These are phyloP conservation scores for Phaedon cochleariae DNA, from an alignment of 2,888 invertebrate species.

Conservation along the genomic window DNA sequence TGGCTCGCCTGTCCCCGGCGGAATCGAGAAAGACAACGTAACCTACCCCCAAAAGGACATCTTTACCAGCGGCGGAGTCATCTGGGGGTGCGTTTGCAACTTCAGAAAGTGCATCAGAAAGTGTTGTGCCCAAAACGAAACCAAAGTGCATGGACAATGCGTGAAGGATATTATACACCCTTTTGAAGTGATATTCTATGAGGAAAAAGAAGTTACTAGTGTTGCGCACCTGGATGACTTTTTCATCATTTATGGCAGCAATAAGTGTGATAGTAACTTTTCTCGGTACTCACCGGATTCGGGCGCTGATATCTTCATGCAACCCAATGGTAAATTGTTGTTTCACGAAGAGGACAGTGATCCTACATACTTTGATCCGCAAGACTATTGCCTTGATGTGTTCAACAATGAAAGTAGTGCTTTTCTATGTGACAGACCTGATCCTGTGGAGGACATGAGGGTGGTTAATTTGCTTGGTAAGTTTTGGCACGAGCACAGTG, in stretches of 20 bases:
- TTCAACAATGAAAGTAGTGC: not conserved
- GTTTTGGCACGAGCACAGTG: too few species aligned
- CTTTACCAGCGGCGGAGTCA: constrained; percentile 5
- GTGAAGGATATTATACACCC: not conserved
- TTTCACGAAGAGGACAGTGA: not conserved
- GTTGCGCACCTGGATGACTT: not conserved
- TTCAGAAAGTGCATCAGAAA: constrained; percentile 41
- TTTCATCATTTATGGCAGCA: not conserved
- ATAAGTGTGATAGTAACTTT: not conserved
- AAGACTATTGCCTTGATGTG: not conserved
- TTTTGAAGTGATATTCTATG: constrained; percentile 7
- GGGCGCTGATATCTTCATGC: not conserved
- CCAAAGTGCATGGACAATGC: not conserved
- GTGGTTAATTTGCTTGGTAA: too few species aligned
- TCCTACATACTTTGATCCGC: not conserved
- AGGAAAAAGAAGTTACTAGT: not conserved
- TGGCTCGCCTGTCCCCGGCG: constrained; percentile 18
- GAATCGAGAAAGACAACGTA: constrained; percentile 18
- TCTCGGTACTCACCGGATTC: not conserved
- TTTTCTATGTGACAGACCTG: not conserved
- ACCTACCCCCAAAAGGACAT: constrained; percentile 18
- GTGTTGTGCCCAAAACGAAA: constrained; percentile 37
- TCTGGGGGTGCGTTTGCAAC: constrained; percentile 38
- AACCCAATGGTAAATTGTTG: not conserved
- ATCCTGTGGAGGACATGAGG: too few species aligned